Evolutionary conservation across 1,140 invertebrate species (phyloP).

Genomic region (Subanguina moxae): DNA sequence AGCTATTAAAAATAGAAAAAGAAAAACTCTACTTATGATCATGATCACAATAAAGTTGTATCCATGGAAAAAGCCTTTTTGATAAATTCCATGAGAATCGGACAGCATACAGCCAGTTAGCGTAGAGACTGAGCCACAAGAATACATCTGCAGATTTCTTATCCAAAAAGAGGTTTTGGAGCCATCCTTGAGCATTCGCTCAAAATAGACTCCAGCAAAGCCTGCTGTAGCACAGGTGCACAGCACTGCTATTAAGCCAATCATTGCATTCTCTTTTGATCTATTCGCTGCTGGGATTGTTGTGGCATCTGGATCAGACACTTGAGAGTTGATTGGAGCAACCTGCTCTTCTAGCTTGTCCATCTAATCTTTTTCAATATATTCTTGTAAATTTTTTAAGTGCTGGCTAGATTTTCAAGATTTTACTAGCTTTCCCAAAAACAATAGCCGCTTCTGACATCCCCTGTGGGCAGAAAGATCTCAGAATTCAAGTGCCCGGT

Average conservation of each 20-base stretch:
- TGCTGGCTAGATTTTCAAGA: no score
- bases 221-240: slow-evolving; percentile 57
- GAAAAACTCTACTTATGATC: slow-evolving; percentile 46
- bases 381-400: no score
- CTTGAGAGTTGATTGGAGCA: no score
- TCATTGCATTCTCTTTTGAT: slow-evolving; percentile 41
- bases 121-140: slow-evolving; percentile 33
- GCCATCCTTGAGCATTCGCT: slow-evolving; percentile 59
- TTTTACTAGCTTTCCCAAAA: no score
- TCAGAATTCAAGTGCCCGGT: no score
- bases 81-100: slow-evolving; percentile 23
- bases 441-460: no score
- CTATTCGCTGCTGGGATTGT: background rate
- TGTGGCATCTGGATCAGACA: background rate
- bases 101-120: slow-evolving; percentile 28
- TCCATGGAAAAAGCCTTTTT: slow-evolving; percentile 54
- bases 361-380: slow-evolving; percentile 35
- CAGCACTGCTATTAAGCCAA: slow-evolving; percentile 53
- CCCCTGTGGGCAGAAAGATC: no score
- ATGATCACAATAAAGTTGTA: slow-evolving; percentile 47
- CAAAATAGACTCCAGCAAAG: slow-evolving; percentile 59
- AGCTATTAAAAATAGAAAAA: background rate
- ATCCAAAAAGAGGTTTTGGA: slow-evolving; percentile 56
- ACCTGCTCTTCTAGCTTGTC: slow-evolving; percentile 39
- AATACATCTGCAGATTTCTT: slow-evolving; percentile 58